Conservation (phyloP, 2,113 vertebrate genomes). For the Dicentrarchus labrax region DNA sequence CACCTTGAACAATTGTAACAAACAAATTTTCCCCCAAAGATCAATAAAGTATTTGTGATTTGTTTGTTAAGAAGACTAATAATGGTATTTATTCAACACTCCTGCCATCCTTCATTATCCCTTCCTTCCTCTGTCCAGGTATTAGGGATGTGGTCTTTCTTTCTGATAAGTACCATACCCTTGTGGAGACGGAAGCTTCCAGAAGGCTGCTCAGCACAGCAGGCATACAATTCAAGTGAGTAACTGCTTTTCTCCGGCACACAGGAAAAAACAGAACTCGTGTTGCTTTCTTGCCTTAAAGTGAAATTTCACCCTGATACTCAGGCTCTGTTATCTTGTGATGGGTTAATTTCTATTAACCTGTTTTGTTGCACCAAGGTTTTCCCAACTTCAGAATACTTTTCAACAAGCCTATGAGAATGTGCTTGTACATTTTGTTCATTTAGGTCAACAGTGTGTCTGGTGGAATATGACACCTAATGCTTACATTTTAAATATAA, state of each 20-base stretch:
- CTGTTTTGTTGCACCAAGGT: not conserved
- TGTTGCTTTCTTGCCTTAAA: not conserved
- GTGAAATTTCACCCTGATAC: no score
- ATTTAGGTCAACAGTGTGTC: not conserved
- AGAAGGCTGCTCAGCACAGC: conserved; percentile 90
- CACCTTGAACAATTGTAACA: no score
- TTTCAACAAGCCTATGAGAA: not conserved
- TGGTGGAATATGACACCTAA: no score
- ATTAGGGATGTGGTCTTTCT: conserved; percentile 94
- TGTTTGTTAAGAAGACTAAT: not conserved
- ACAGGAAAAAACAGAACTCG: not conserved
- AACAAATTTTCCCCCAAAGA: no score
- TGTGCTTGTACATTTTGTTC: not conserved
- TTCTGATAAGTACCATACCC: conserved; percentile 95
- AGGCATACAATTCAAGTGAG: conserved; percentile 88
- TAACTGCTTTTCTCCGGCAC: not conserved
- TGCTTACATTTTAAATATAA: no score
- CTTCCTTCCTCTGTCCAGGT: conserved; percentile 80
- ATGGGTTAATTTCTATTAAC: no score
- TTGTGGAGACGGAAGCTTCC: conserved; percentile 89
- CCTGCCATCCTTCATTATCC: no score
- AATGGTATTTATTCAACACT: not conserved
- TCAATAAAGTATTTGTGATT: no score
- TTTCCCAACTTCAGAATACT: not conserved
- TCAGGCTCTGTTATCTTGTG: not conserved